phyloP scores from a whole-genome alignment of 1,140 invertebrate genomes.

The Coboldia fuscipes region DNA sequence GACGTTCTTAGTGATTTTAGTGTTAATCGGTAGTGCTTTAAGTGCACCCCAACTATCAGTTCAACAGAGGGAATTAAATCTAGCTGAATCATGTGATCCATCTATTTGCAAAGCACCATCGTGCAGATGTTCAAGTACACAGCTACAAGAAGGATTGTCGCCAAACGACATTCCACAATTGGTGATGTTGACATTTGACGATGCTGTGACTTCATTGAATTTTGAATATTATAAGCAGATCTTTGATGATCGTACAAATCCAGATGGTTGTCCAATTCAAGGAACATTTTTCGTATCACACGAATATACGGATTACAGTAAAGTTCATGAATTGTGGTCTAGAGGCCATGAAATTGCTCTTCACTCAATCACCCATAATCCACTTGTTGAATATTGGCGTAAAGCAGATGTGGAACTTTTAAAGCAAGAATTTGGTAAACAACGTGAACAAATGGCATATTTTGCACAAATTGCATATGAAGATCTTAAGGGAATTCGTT shows the following conservation, averaged over 20 bases:
- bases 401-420: constrained; percentile 21
- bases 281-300: constrained; percentile 44
- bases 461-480: constrained; percentile 28
- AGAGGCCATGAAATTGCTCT: constrained; percentile 47
- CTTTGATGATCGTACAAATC: constrained; percentile 31
- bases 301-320: constrained; percentile 43
- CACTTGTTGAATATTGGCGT: constrained; percentile 25
- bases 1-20: no score
- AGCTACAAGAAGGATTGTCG: background rate
- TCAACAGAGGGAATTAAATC: no score
- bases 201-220: constrained; percentile 41
- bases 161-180: constrained; percentile 12
- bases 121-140: background rate
- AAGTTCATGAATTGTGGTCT: constrained; percentile 35
- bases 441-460: constrained; percentile 23
- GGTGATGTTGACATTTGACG: constrained; percentile 44
- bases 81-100: background rate
- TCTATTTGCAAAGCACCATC: background rate
- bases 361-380: constrained; percentile 31
- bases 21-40: no score
- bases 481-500: constrained; percentile 30
- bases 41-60: no score
- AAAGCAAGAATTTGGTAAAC: constrained; percentile 28
- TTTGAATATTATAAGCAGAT: constrained; percentile 35
- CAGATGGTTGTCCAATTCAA: constrained; percentile 36